phyloP scores from a whole-genome alignment of 2,797 vertebrate species.

The Molothrus ater region DNA sequence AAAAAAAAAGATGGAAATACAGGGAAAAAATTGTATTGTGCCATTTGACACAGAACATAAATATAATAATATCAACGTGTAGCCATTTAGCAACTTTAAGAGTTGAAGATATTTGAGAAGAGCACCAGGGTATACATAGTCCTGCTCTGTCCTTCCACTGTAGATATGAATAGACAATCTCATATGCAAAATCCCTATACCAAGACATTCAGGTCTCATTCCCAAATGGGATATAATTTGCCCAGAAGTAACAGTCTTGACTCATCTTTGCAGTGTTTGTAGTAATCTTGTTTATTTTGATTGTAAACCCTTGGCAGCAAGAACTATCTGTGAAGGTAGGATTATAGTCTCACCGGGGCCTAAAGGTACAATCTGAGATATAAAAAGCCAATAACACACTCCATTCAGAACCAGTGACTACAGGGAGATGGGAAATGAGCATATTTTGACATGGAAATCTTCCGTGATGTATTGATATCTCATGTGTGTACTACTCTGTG shows the following conservation, averaged over 20 bases:
- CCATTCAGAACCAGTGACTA: neutral
- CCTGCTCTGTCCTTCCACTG: neutral
- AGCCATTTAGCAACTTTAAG: neutral
- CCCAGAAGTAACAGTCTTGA: neutral
- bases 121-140: neutral
- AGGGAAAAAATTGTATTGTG: neutral
- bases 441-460: neutral
- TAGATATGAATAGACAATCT: neutral
- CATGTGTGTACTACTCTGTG: neutral
- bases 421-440: neutral
- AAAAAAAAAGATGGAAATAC: neutral
- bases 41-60: neutral
- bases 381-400: neutral
- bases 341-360: neutral
- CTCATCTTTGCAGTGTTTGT: neutral
- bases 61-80: neutral
- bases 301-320: neutral
- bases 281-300: neutral
- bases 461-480: neutral
- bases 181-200: neutral
- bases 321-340: neutral
- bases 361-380: neutral
- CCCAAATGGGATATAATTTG: neutral
- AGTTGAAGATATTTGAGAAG: neutral
- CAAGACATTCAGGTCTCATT: neutral